Base-by-base conservation (phyloP, 2,888 invertebrate species). In the Diaperis boleti region DNA sequence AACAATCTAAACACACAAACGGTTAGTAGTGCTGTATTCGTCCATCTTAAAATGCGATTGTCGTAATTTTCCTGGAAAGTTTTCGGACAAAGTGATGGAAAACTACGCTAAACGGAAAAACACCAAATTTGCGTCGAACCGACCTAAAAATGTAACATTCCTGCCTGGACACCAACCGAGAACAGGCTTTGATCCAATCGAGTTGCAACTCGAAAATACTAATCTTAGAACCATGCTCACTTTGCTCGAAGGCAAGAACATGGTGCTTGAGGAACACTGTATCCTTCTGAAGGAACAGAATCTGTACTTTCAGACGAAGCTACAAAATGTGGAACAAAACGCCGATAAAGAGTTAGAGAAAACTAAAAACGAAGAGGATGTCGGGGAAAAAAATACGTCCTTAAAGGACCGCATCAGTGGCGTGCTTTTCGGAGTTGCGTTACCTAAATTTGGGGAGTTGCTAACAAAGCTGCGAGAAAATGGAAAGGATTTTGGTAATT, bases 401-500 rank as follows among this genome's bases (percentile, higher is more conserved):
- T 31, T 31, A n/a, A 47, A 47, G 10, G 47, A 47, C 5, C 29
- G 47, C 15, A 31, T 47, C 29, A 29, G 29, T 31, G 47, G 47
- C 3, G 47, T 29, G 5, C 7, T 47, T 3, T 47, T 47, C 15
- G 47, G 47, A 2, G 26, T 47, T 7, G 31, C 29, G 13, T 26
- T 47, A 13, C 47, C 47, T n/a, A 47, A 47, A 29, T 15, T 47
- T 1, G 8, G 22, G 14, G 14, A 14, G 7, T 10, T 47, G 2
- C 10, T 14, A 3, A 2, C 11, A 1, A 47, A 47, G 17, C 14
- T 47, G 15, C 13, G 13, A 31, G 47, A 47, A 15, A 47, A 26
- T 8, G 1, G 6, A 2, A n/a, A 2, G 2, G 26, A 26, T 8
- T 20, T 20, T 3, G 6, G 6, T 20, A 14, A 22, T 17, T 20